Evolutionary conservation across 2,113 vertebrate species (phyloP).

Genomic region (Heterotilapia buettikoferi): DNA sequence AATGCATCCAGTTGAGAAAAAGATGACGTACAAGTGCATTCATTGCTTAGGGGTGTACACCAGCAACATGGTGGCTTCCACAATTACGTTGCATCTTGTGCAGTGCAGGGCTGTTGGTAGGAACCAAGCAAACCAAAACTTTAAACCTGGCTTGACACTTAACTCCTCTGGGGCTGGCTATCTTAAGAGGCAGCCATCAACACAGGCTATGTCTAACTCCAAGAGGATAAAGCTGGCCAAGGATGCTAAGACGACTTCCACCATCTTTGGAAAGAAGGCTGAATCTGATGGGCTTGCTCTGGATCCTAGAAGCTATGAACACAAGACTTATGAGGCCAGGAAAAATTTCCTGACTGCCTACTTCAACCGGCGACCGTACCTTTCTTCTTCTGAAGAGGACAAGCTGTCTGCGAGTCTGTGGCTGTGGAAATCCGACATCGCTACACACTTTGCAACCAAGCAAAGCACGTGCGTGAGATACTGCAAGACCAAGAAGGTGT

Average conservation of each 20-base stretch:
- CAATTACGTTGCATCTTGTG: constrained; percentile 92
- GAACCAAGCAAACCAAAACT: constrained; percentile 74
- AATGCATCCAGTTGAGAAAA: constrained; percentile 95
- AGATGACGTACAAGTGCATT: constrained; percentile 97
- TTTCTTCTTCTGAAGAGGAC: constrained; percentile 83
- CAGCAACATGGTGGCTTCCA: constrained; percentile 98
- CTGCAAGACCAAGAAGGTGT: constrained; percentile 78
- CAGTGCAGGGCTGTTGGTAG: constrained; percentile 94
- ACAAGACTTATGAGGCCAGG: constrained; percentile 90
- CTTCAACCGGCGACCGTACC: constrained; percentile 91
- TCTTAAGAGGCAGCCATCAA: constrained; percentile 82
- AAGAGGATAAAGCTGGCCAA: constrained; percentile 80
- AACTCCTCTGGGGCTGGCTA: constrained; percentile 75
- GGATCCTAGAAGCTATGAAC: constrained; percentile 88
- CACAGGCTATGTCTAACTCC: constrained; percentile 69
- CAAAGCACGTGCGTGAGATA: constrained; percentile 80
- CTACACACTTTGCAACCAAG: constrained; percentile 86
- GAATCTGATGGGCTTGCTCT: constrained; percentile 80
- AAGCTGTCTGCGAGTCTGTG: constrained; percentile 89
- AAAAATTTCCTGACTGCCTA: constrained; percentile 94
- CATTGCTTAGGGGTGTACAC: constrained; percentile 97
- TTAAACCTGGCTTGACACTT: constrained; percentile 70
- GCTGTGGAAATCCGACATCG: constrained; percentile 95
- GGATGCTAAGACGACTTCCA: constrained; percentile 69
- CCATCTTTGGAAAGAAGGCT: constrained; percentile 75